Conservation (phyloP, 2,113 vertebrate genomes). For the Grantiella picta region DNA sequence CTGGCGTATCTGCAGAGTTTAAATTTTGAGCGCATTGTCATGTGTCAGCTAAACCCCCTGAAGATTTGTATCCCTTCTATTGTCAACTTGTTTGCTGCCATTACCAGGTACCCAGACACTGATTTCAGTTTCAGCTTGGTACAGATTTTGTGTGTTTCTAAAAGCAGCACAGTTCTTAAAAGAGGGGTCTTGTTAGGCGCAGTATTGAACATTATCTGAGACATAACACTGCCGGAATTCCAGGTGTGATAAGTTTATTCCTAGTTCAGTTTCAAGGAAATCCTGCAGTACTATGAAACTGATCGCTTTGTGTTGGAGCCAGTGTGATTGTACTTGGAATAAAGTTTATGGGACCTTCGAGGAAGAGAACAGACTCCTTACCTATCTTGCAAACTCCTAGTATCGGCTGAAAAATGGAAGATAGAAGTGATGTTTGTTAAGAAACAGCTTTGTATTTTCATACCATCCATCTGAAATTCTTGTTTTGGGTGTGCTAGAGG, state of each 20-base stretch:
- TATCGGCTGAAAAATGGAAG: background rate
- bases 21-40: slow-evolving; percentile 93
- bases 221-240: background rate
- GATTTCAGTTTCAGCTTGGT: background rate
- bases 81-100: slow-evolving; percentile 90
- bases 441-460: background rate
- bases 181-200: background rate
- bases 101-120: slow-evolving; percentile 82
- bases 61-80: slow-evolving; percentile 92
- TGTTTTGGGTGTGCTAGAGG: background rate
- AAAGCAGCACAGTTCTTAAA: background rate
- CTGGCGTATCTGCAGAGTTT: slow-evolving; percentile 89
- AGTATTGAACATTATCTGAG: background rate
- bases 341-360: background rate
- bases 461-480: background rate
- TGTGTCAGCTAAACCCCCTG: slow-evolving; percentile 95
- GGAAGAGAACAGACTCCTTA: background rate
- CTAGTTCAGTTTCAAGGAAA: background rate
- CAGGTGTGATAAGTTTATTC: background rate
- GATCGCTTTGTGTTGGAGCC: background rate
- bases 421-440: background rate
- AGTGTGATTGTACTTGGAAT: background rate
- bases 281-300: background rate
- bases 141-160: background rate
- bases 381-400: background rate